Evolutionary conservation across 2,888 invertebrate species (phyloP), one percentile per base, ranked within the genome.

Genomic region (Villa cingulata): DNA sequence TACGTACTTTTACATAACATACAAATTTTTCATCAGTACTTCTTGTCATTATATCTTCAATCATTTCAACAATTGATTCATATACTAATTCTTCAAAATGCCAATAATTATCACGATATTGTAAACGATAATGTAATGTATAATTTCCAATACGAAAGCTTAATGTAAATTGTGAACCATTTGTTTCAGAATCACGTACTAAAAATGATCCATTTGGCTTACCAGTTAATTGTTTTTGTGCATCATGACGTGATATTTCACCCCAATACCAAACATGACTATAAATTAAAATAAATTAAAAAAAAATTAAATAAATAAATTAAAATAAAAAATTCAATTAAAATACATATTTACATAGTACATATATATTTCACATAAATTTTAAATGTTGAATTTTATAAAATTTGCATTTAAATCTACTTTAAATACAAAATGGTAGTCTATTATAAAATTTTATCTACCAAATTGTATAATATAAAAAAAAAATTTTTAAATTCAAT

Each of bases 181-280:
- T 75, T 47, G 83, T 81, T 18, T 83, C 81, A 4, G 84, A 84
- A 63, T 86, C 85, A n/a, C 86, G 72, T 6, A 87, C 81, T 50
- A 86, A 68, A 66, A 86, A 86, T 15, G 84, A 77, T 34, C 86
- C 86, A 57, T 85, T 83, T 9, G 81, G 79, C 60, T 80, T 78
- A 51, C 77, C 77, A 43, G 72, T 66, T 29, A 86, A 67, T 59
- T 79, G 79, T 47, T 75, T 73, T 62, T 86, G 83, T 0, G 86
- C 84, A 62, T 83, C 81, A 36, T 74, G 73, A 53, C 81, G 74
- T 1, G 80, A 76, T 55, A 86, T 75, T 45, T 84, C 80, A 16
- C 86, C 87, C 86, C 86, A 88, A 63, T 87, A 87, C 86, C 86
- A 86, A 38, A 78, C 80, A 61, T 74, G 64, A 45, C 68, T 68